Evolutionary conservation across 2,888 invertebrate species (phyloP).

Genomic region (Drosophila bunnanda): DNA sequence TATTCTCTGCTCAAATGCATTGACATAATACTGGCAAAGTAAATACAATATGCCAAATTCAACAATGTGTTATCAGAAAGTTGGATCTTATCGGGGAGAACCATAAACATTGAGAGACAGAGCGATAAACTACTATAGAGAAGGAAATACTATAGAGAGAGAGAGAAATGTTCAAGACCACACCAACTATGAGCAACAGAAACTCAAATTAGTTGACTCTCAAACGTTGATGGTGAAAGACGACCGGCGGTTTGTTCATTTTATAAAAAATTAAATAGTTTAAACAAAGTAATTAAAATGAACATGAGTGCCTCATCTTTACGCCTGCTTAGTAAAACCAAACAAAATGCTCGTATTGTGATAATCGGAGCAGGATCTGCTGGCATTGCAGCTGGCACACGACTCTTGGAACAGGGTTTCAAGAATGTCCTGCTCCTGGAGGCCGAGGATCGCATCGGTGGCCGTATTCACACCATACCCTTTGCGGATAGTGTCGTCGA

Average conservation of each 20-base stretch:
- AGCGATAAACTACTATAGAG: neutral
- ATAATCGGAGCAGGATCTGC: constrained; percentile 84
- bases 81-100: constrained; percentile 6
- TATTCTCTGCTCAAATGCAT: constrained; percentile 8
- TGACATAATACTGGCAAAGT: constrained; percentile 1
- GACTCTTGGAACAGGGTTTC: constrained; percentile 84
- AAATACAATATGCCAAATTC: constrained; percentile 7
- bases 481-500: constrained; percentile 88
- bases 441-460: constrained; percentile 88
- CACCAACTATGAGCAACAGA: neutral
- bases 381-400: constrained; percentile 84
- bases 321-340: constrained; percentile 54
- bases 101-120: neutral
- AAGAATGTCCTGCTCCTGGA: constrained; percentile 87
- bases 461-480: constrained; percentile 86
- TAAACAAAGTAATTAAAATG: neutral
- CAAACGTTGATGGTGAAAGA: constrained; percentile 34
- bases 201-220: constrained; percentile 54
- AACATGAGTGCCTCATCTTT: constrained; percentile 55
- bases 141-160: neutral
- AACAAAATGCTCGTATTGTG: constrained; percentile 77
- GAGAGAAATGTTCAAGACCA: constrained; percentile 10
- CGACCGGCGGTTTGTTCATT: constrained; percentile 5
- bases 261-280: neutral
- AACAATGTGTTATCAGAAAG: constrained; percentile 18